Conservation (phyloP, 2,797 vertebrate species). For the Hyperoplus immaculatus region DNA sequence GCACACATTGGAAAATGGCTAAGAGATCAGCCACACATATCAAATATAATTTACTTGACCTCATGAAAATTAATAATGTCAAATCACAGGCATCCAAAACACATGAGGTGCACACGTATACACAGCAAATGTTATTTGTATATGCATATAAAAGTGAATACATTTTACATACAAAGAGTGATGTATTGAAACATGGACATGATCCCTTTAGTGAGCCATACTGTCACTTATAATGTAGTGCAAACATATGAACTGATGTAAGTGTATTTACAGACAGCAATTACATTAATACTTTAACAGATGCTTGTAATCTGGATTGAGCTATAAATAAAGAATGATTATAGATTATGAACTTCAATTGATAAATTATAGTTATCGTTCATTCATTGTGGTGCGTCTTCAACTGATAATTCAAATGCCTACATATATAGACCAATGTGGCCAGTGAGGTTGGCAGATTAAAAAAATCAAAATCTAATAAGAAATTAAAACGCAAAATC, state of each 20-base stretch:
- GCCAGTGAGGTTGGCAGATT: slow-evolving; percentile 18
- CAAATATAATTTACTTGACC: slow-evolving; percentile 81
- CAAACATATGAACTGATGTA: slow-evolving; percentile 17
- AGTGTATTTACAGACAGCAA: not conserved
- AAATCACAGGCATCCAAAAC: slow-evolving; percentile 75
- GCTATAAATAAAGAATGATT: not conserved
- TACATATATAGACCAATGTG: not conserved
- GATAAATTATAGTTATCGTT: not conserved
- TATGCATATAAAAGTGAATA: slow-evolving; percentile 28
- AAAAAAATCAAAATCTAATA: not conserved
- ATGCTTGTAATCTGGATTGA: not conserved
- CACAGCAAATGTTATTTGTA: slow-evolving; percentile 61
- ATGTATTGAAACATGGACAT: slow-evolving; percentile 41
- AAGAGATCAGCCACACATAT: slow-evolving; percentile 66
- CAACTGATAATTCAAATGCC: slow-evolving; percentile 11
- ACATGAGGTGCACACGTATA: slow-evolving; percentile 52
- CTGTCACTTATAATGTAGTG: slow-evolving; percentile 17
- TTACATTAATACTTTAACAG: not conserved
- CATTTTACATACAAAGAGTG: slow-evolving; percentile 42
- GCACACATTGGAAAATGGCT: slow-evolving; percentile 57
- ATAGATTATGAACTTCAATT: too few species aligned
- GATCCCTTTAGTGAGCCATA: slow-evolving; percentile 29
- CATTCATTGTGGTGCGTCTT: not conserved
- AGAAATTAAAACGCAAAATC: not conserved
- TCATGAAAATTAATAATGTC: slow-evolving; percentile 78